These are phyloP conservation scores for Aptenodytes forsteri DNA, from an alignment of 2,113 vertebrate species.

Conservation along the genomic window DNA sequence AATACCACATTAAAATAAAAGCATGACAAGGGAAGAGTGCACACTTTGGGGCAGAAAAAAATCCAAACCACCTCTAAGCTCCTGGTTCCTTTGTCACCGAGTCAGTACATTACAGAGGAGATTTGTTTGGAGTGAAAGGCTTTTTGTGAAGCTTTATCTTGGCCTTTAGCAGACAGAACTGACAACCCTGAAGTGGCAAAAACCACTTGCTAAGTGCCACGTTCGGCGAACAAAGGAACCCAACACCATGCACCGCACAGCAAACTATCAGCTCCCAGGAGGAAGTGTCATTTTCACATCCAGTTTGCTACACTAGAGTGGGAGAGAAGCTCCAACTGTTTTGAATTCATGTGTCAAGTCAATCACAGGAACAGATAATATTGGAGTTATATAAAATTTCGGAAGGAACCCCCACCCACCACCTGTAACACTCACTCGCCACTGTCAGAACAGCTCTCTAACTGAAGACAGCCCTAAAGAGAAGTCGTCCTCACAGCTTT, in stretches of 20 bases:
- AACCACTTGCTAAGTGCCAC: conserved; percentile 55
- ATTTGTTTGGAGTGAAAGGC: conserved; percentile 23
- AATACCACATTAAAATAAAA: conserved; percentile 69
- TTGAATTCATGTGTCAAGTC: conserved; percentile 58
- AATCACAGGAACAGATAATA: conserved; percentile 17
- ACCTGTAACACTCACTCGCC: conserved; percentile 67
- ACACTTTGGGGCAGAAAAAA: conserved; percentile 1
- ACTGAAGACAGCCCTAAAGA: conserved; percentile 51
- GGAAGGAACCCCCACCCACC: conserved; percentile 69
- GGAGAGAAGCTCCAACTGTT: conserved; percentile 24
- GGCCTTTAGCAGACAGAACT: conserved; percentile 56
- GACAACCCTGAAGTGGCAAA: conserved; percentile 65
- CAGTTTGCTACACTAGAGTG: conserved; percentile 24
- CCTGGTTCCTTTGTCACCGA: neutral
- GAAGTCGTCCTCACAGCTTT: conserved; percentile 41
- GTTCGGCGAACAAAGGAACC: conserved; percentile 51
- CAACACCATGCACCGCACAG: conserved; percentile 43
- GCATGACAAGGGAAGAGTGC: neutral
- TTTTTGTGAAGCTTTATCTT: conserved; percentile 69
- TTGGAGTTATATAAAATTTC: conserved; percentile 68
- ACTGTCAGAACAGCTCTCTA: conserved; percentile 64
- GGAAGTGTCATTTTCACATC: conserved; percentile 45
- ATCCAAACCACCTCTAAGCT: conserved; percentile 41
- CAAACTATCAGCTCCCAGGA: conserved; percentile 27
- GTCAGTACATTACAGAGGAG: conserved; percentile 18